Conservation (phyloP, 2,113 vertebrate genomes). For the Notechis scutatus region DNA sequence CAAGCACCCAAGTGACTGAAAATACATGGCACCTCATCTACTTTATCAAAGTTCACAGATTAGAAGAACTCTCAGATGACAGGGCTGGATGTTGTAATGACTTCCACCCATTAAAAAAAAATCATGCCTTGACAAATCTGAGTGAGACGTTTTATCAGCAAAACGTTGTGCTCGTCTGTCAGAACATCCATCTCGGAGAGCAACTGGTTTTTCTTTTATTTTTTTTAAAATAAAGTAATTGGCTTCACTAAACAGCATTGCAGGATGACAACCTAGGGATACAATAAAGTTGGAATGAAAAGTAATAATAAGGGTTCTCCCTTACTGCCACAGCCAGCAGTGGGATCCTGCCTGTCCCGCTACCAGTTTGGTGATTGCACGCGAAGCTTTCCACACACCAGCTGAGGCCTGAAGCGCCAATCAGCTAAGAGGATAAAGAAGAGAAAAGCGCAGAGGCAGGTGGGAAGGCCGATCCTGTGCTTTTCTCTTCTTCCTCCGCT, state of each 20-base stretch:
- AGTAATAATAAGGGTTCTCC: too few relatives aligned
- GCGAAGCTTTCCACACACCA: too few relatives aligned
- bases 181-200: neutral
- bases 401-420: too few relatives aligned
- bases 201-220: neutral
- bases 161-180: neutral
- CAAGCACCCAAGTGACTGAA: neutral
- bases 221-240: neutral
- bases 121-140: neutral
- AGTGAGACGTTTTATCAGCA: neutral
- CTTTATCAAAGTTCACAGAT: neutral
- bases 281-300: too few relatives aligned
- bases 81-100: neutral
- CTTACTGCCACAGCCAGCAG: too few relatives aligned
- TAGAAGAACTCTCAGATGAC: neutral
- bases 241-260: neutral
- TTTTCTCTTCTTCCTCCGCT: too few relatives aligned
- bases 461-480: too few relatives aligned
- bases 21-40: neutral
- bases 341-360: too few relatives aligned
- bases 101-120: neutral
- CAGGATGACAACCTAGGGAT: neutral
- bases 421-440: too few relatives aligned
- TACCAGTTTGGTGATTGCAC: too few relatives aligned
- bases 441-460: too few relatives aligned